These are phyloP conservation scores for Helicoverpa zea DNA, from an alignment of 1,140 invertebrate genomes.

Conservation along the genomic window DNA sequence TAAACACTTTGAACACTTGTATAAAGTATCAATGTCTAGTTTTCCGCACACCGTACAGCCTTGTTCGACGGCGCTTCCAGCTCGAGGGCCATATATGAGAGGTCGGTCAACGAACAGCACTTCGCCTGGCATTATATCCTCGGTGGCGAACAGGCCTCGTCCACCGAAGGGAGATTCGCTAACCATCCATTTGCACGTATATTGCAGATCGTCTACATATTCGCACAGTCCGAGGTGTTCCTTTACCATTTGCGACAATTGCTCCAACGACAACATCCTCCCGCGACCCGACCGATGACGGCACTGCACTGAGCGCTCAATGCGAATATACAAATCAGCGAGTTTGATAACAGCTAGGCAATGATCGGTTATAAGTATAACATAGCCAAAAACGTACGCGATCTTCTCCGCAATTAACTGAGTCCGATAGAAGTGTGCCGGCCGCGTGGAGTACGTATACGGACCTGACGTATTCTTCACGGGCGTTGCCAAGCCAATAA, in stretches of 20 bases:
- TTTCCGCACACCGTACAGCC: conserved; percentile 88
- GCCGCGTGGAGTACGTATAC: conserved; percentile 69
- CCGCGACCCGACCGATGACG: conserved; percentile 72
- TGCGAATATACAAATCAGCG: conserved; percentile 76
- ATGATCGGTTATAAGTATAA: conserved; percentile 67
- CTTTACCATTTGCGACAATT: conserved; percentile 81
- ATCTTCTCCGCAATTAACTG: conserved; percentile 76
- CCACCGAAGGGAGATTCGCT: conserved; percentile 87
- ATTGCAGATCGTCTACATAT: conserved; percentile 58
- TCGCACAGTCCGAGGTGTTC: conserved; percentile 74
- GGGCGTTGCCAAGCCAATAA: conserved; percentile 72
- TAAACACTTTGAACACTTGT: conserved; percentile 87
- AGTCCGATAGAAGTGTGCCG: conserved; percentile 70
- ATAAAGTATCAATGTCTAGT: conserved; percentile 77
- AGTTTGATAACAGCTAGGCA: conserved; percentile 79
- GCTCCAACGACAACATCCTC: conserved; percentile 84
- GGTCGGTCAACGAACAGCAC: conserved; percentile 90
- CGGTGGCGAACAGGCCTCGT: conserved; percentile 89
- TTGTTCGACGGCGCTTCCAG: conserved; percentile 75
- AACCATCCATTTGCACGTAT: conserved; percentile 82
- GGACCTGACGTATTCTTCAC: conserved; percentile 68
- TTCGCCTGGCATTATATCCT: conserved; percentile 89
- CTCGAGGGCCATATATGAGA: conserved; percentile 89
- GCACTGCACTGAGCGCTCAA: conserved; percentile 79
- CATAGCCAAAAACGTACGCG: conserved; percentile 72